Base-by-base conservation (phyloP, 2,797 vertebrate genomes). In the Chelon auratus region DNA sequence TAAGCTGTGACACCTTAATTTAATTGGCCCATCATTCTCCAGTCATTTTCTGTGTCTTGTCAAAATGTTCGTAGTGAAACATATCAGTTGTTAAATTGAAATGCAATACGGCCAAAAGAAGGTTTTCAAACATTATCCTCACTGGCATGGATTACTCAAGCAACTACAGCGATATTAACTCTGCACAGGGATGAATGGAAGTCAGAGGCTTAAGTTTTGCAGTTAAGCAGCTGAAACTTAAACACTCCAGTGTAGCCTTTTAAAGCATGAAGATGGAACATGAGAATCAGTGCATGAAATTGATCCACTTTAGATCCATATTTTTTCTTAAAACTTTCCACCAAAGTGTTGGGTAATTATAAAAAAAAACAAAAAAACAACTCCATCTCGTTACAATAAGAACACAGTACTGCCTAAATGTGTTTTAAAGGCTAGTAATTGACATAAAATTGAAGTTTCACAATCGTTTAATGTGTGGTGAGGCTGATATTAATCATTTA, bases 201-300 rank as follows among this genome's bases (percentile, higher is more conserved):
- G 8, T 9, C 24, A 24, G 11, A 9, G n/a, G 13, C 30, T 56
- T 7, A 70, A 59, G 33, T 57, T 62, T 62, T 75, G 68, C 17
- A 22, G 60, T 45, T 12, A 2, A 47, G 50, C 26, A 45, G 39
- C 60, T 57, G 20, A 68, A 70, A 30, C 17, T 1, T 50, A 14
- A 55, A 56, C 15, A 47, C 72, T 18, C 43, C 22, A 47, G 37
- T 76, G 9, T 2, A 37, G 33, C 67, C 26, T 33, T 60, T 70
- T 62, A 81, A 71, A 66, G 68, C 64, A 67, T 60, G 50, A 40
- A 5, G 51, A 14, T 64, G 22, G 15, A 80, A 75, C 12, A 36
- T 55, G 6, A 37, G 33, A 42, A 55, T 39, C 20, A 20, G 20
- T 60, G 70, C 75, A 55, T 80, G 72, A 67, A 52, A n/a, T 15